These are phyloP conservation scores for Lepilemur septentrionalis DNA, from an alignment of 2,797 vertebrate species.

Conservation along the genomic window DNA sequence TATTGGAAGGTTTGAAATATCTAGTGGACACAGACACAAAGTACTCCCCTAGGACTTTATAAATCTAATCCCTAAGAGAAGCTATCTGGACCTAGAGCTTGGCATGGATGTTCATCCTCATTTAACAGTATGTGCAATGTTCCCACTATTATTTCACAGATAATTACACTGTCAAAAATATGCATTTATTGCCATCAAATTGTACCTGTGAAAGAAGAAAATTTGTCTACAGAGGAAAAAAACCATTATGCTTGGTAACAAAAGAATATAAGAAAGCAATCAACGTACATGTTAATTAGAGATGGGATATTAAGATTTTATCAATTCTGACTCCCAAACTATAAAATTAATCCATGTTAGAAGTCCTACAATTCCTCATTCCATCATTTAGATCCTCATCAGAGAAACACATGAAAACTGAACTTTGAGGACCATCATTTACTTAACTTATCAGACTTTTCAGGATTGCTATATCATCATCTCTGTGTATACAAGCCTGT, in stretches of 20 bases:
- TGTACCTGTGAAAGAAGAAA: background rate
- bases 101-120: background rate
- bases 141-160: background rate
- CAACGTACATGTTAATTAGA: background rate
- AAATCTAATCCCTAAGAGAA: background rate
- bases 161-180: slow-evolving; percentile 7
- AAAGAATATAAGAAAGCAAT: background rate
- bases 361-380: background rate
- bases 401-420: background rate
- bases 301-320: background rate
- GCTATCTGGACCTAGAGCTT: background rate
- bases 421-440: background rate
- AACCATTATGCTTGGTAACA: background rate
- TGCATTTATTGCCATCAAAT: background rate
- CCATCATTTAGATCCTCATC: background rate
- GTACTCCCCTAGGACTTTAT: background rate
- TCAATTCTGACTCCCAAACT: background rate
- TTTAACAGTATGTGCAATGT: background rate
- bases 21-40: background rate
- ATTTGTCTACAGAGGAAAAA: background rate
- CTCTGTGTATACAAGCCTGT: background rate
- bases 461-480: slow-evolving; percentile 15
- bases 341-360: background rate
- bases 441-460: background rate
- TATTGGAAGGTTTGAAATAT: background rate